phyloP scores from a whole-genome alignment of 2,797 vertebrate genomes.

The Channallabes apus region DNA sequence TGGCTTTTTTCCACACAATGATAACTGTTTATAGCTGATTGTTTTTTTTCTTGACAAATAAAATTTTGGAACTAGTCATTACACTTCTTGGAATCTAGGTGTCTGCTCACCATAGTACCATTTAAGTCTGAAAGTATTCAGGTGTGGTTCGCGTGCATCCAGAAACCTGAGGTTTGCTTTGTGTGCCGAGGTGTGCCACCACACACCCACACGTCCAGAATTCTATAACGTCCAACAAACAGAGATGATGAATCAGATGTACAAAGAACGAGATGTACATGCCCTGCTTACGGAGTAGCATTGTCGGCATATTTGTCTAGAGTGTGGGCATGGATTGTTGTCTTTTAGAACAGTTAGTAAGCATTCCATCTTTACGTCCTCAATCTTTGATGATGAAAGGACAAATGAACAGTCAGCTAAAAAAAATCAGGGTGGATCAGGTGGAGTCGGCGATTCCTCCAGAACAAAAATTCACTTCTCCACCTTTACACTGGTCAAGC shows the following conservation, averaged over 20 bases:
- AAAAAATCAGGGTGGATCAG: conserved; percentile 27
- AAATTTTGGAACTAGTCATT: background rate
- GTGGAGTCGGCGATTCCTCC: conserved; percentile 19
- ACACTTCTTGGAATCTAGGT: background rate
- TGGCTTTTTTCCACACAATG: background rate
- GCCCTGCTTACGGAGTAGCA: background rate
- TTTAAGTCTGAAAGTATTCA: conserved; percentile 41
- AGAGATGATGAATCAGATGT: conserved; percentile 15
- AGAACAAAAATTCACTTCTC: conserved; percentile 17
- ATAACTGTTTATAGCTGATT: background rate
- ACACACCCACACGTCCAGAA: conserved; percentile 26
- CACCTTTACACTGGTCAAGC: background rate
- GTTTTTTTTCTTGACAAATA: background rate
- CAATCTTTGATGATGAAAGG: background rate
- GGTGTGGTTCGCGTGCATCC: conserved; percentile 41
- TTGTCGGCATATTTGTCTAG: background rate
- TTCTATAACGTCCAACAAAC: background rate
- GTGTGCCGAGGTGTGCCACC: conserved; percentile 34
- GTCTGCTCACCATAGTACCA: conserved; percentile 1
- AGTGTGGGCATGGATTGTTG: background rate
- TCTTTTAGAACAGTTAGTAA: background rate
- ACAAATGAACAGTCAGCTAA: conserved; percentile 39
- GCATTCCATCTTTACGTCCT: background rate
- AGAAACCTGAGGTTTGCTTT: conserved; percentile 42
- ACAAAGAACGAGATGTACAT: background rate